These are phyloP conservation scores for Spilogale gracilis DNA, from an alignment of 2,113 vertebrate genomes.

Conservation along the genomic window DNA sequence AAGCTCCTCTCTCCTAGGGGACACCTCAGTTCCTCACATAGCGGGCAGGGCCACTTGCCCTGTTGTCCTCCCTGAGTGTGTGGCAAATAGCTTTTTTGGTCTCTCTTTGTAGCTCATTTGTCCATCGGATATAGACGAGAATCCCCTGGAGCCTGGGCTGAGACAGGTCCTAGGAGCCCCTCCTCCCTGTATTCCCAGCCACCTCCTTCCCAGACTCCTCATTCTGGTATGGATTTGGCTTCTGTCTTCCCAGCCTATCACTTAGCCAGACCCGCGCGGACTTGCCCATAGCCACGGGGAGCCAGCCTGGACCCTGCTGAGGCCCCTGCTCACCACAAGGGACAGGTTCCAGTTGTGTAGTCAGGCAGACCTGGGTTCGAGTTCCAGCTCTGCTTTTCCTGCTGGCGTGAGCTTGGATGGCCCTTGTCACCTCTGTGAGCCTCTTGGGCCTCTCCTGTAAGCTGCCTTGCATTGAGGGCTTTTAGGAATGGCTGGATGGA, in stretches of 20 bases:
- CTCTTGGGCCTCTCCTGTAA: not conserved
- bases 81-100: not conserved
- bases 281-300: not conserved
- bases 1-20: accelerated
- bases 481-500: not conserved
- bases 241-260: not conserved
- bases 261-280: not conserved
- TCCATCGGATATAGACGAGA: not conserved
- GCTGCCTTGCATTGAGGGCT: not conserved
- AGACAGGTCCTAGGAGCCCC: not conserved
- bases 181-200: not conserved
- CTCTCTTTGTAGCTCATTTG: not conserved
- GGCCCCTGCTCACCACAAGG: not conserved
- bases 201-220: not conserved
- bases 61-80: not conserved
- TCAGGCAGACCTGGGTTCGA: not conserved
- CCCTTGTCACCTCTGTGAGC: not conserved
- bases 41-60: not conserved
- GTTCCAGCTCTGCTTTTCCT: not conserved
- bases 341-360: not conserved
- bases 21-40: not conserved
- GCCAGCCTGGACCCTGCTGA: not conserved
- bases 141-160: not conserved
- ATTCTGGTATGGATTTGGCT: not conserved
- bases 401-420: not conserved